Conservation (phyloP, 2,888 invertebrate species). For the Acronicta leporina region DNA sequence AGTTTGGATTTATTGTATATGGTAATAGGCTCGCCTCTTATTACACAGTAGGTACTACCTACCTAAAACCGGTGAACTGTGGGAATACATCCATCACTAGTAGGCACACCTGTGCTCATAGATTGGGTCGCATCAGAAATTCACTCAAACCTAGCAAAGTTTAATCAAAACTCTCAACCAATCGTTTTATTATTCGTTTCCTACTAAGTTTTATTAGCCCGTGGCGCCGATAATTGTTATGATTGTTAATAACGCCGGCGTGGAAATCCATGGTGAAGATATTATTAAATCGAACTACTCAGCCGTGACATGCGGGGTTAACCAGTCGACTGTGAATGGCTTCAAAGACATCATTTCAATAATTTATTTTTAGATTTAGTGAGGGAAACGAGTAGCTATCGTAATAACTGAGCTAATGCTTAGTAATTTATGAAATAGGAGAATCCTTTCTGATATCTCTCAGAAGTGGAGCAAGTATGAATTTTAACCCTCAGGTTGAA, state of each 20-base stretch:
- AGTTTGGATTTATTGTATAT: too few relatives aligned
- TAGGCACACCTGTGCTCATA: too few relatives aligned
- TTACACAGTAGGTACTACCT: too few relatives aligned
- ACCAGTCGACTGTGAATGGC: slow-evolving; percentile 44
- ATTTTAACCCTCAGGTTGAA: too few relatives aligned
- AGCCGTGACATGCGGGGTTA: slow-evolving; percentile 31
- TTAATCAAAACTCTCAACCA: slow-evolving; percentile 40
- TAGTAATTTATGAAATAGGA: too few relatives aligned
- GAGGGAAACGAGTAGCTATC: not conserved
- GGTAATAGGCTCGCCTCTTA: too few relatives aligned
- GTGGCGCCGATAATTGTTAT: slow-evolving; percentile 77
- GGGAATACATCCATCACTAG: too few relatives aligned
- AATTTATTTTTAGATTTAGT: slow-evolving; percentile 40
- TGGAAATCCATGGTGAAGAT: slow-evolving; percentile 64
- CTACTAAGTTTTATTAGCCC: slow-evolving; percentile 60
- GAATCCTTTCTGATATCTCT: too few relatives aligned
- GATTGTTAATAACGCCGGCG: slow-evolving; percentile 66
- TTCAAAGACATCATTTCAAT: slow-evolving; percentile 24
- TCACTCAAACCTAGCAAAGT: slow-evolving; percentile 18
- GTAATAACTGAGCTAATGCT: too few relatives aligned
- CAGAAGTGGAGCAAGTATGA: too few relatives aligned
- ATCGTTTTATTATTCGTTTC: slow-evolving; percentile 71
- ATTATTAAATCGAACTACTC: slow-evolving; percentile 52
- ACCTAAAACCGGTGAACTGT: too few relatives aligned
- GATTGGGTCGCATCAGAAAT: not conserved